These are phyloP conservation scores for Lasiurus cinereus DNA, from an alignment of 2,113 vertebrate species.

Conservation along the genomic window DNA sequence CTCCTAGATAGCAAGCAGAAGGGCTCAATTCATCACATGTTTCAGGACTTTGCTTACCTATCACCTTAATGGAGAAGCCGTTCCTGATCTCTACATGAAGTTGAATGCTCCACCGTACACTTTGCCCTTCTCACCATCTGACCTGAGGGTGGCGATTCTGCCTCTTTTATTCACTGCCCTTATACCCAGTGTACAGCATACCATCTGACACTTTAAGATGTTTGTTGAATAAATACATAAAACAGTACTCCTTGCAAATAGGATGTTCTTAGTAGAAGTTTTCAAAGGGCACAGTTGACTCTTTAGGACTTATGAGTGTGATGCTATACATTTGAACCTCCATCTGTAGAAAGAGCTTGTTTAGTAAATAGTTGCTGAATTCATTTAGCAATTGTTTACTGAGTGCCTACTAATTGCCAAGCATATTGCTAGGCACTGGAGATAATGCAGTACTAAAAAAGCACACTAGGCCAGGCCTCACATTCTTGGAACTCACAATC, in stretches of 20 bases:
- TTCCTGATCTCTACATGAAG: neutral
- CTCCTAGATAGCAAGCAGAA: neutral
- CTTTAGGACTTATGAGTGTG: neutral
- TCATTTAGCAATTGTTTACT: neutral
- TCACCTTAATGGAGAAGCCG: neutral
- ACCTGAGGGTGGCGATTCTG: neutral
- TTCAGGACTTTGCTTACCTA: neutral
- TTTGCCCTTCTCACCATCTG: neutral
- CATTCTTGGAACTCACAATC: neutral
- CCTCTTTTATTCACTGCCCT: constrained; percentile 2
- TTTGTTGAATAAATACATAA: constrained; percentile 10
- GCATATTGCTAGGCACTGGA: neutral
- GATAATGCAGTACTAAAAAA: neutral
- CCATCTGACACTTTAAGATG: neutral
- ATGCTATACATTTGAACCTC: neutral
- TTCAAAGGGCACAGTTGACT: neutral
- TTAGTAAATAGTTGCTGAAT: neutral
- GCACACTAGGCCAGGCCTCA: neutral
- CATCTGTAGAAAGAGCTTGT: neutral
- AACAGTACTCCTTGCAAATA: neutral
- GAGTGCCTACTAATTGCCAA: neutral
- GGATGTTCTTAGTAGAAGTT: neutral
- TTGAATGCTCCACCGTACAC: neutral
- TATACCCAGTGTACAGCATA: neutral
- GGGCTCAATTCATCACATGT: neutral